A percentile compares a stretch with the other conserved stretches of the same genome.
phyloP scores from a whole-genome alignment of 2,888 invertebrate genomes.

The Folsomia candida region DNA sequence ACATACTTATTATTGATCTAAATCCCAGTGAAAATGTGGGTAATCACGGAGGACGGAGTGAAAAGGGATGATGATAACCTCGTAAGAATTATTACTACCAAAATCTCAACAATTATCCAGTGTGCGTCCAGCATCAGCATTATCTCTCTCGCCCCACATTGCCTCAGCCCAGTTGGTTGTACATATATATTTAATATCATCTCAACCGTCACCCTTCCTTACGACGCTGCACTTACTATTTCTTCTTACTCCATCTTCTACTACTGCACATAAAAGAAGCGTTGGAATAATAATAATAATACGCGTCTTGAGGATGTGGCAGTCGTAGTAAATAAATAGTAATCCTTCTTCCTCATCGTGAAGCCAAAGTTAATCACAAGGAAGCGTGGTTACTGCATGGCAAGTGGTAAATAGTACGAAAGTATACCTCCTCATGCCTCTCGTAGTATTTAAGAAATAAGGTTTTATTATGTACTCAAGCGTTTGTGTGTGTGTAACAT shows the following conservation, averaged over 20 bases:
- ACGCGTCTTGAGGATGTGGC: neutral
- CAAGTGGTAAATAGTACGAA: neutral
- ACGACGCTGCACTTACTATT: too few relatives aligned
- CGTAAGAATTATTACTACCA: neutral
- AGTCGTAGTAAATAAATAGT: neutral
- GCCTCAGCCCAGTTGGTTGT: too few relatives aligned
- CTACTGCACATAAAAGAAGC: too few relatives aligned
- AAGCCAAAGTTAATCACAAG: too few relatives aligned
- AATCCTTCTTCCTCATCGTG: neutral
- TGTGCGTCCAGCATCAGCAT: neutral
- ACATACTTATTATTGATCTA: neutral
- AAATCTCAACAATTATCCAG: neutral
- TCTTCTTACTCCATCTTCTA: too few relatives aligned
- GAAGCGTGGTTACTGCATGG: too few relatives aligned
- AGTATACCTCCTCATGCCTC: too few relatives aligned
- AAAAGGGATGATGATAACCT: neutral
- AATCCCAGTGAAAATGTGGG: neutral
- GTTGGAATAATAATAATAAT: neutral
- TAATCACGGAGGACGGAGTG: neutral
- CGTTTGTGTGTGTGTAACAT: neutral
- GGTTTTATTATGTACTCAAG: neutral
- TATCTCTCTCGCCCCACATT: neutral
- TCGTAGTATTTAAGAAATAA: neutral
- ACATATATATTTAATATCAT: neutral
- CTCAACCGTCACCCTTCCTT: neutral